A percentile compares a stretch with the other conserved stretches of the same genome.
Evolutionary conservation across 2,888 invertebrate genomes (phyloP).

Genomic region (Coleophora flavipennella): DNA sequence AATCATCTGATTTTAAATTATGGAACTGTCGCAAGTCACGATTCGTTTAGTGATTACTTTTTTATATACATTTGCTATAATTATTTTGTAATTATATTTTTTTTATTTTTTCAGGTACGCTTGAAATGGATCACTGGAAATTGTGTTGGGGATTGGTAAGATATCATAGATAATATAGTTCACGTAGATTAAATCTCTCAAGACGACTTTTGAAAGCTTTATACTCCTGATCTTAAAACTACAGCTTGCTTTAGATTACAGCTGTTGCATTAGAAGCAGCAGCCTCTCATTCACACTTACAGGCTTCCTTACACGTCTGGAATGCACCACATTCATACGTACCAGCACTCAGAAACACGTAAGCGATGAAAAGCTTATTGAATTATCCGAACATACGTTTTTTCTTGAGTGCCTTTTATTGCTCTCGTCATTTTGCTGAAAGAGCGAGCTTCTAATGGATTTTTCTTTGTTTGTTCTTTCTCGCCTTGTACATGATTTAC

Average conservation of each 20-base stretch:
- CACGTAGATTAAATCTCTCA: neutral
- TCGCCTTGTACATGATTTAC: too few species aligned
- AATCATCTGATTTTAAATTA: constrained; percentile 60
- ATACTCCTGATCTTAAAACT: too few species aligned
- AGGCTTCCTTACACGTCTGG: constrained; percentile 17
- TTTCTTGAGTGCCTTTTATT: constrained; percentile 31
- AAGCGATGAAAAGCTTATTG: constrained; percentile 29
- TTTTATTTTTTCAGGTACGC: constrained; percentile 42
- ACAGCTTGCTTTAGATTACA: too few species aligned
- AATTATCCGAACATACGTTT: constrained; percentile 38
- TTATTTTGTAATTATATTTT: neutral
- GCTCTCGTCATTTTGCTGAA: constrained; percentile 11
- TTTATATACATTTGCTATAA: neutral
- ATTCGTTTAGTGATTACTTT: too few species aligned
- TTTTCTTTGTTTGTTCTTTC: too few species aligned
- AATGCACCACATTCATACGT: neutral
- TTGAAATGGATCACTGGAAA: constrained; percentile 21
- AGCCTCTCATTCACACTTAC: constrained; percentile 26
- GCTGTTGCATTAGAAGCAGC: constrained; percentile 3
- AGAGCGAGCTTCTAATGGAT: too few species aligned
- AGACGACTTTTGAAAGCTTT: too few species aligned
- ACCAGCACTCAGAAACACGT: neutral
- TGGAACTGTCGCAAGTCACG: constrained; percentile 18
- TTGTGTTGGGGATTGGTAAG: constrained; percentile 25
- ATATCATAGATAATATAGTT: neutral